A percentile compares a stretch with the other conserved stretches of the same genome.
Evolutionary conservation across 2,113 vertebrate genomes (phyloP).

Genomic region (Nannobrachium achirus): DNA sequence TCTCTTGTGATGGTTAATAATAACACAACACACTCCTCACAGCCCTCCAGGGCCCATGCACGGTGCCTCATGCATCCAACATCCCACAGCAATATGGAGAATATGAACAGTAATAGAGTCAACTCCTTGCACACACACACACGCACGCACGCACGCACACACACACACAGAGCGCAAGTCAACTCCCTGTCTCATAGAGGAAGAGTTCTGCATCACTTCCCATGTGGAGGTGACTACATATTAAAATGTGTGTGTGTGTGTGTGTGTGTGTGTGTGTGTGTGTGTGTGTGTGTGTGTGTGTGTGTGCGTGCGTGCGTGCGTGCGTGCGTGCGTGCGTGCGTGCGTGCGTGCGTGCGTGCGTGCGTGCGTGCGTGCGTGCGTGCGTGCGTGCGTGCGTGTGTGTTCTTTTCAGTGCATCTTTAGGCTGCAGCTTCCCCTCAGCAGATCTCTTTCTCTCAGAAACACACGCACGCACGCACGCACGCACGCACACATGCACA

Average conservation of each 20-base stretch:
- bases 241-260: constrained; percentile 70
- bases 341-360: constrained; percentile 38
- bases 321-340: constrained; percentile 7
- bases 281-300: constrained; percentile 1
- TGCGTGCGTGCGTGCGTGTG: background rate
- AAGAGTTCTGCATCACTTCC: constrained; percentile 75
- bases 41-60: constrained; percentile 32
- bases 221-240: constrained; percentile 73
- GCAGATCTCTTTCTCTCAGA: constrained; percentile 52
- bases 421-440: constrained; percentile 67
- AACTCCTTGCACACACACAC: constrained; percentile 19
- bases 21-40: constrained; percentile 11
- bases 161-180: constrained; percentile 1
- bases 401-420: constrained; percentile 59
- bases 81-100: constrained; percentile 61
- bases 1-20: background rate
- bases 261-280: background rate
- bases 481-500: too few species aligned
- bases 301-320: too few species aligned
- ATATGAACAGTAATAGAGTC: constrained; percentile 75
- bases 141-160: background rate
- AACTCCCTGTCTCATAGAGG: constrained; percentile 51
- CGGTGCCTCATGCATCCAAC: constrained; percentile 30
- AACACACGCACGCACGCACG: too few species aligned
- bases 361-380: constrained; percentile 7